These are phyloP conservation scores for Sphenopsis melanotis DNA, from an alignment of 2,797 vertebrate species.

Conservation along the genomic window DNA sequence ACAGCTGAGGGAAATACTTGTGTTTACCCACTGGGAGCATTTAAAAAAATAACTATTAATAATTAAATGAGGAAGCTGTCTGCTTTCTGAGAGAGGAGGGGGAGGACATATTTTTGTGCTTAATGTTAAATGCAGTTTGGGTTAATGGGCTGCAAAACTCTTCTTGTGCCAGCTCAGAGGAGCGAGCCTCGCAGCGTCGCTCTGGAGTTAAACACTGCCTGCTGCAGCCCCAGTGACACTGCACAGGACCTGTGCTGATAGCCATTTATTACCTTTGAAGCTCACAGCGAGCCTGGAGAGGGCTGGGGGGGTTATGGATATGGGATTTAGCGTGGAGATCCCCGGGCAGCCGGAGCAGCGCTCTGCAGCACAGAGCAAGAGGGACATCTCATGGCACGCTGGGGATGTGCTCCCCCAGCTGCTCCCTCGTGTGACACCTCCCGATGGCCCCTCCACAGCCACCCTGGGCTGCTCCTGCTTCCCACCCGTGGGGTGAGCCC, in stretches of 20 bases:
- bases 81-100: background rate
- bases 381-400: conserved; percentile 22
- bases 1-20: background rate
- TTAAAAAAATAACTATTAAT: rapidly evolving
- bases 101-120: background rate
- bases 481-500: rapidly evolving
- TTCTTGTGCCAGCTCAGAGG: background rate
- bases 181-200: rapidly evolving
- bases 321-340: background rate
- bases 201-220: background rate
- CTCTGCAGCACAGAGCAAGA: background rate
- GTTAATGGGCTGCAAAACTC: background rate
- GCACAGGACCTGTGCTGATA: background rate
- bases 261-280: background rate
- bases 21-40: background rate
- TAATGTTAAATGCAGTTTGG: background rate
- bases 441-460: rapidly evolving
- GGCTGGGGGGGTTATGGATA: rapidly evolving
- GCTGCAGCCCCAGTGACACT: background rate
- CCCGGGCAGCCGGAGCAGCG: background rate
- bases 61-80: background rate
- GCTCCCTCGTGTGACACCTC: rapidly evolving
- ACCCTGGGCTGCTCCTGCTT: background rate
- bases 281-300: background rate
- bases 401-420: background rate